Percentiles rank a stretch among this genome's conserved stretches.
Conservation (phyloP, 2,113 vertebrate genomes). For the Perca schrenkii region DNA sequence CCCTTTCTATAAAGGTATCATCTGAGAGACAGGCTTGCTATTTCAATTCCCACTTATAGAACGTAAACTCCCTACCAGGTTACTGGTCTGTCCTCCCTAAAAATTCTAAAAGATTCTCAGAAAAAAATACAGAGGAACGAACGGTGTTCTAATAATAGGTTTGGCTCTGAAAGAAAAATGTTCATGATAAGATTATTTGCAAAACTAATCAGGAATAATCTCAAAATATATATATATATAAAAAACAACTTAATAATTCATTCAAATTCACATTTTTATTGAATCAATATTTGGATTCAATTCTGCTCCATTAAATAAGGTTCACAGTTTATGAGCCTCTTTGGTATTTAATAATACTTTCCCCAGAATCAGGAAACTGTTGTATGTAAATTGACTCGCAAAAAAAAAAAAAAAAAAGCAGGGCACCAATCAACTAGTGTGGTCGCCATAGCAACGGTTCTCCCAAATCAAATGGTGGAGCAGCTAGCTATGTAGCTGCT, state of each 20-base stretch:
- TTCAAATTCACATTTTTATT: slow-evolving; percentile 5
- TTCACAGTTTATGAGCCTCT: not conserved
- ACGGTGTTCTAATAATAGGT: not conserved
- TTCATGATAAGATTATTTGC: not conserved
- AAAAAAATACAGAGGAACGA: not conserved
- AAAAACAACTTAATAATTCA: too few species aligned
- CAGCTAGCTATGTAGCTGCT: slow-evolving; percentile 50
- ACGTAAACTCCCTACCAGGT: too few species aligned
- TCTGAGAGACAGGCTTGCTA: too few species aligned
- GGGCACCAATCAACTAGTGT: slow-evolving; percentile 47
- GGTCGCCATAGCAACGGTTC: slow-evolving; percentile 64
- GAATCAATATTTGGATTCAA: slow-evolving; percentile 1
- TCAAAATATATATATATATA: not conserved
- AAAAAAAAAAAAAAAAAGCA: slow-evolving; percentile 46
- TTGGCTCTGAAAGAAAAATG: not conserved
- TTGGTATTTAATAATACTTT: slow-evolving; percentile 23
- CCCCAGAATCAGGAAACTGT: slow-evolving; percentile 18
- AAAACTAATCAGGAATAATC: not conserved
- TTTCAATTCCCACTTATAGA: too few species aligned
- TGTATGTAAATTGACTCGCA: slow-evolving; percentile 36
- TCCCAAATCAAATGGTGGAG: slow-evolving; percentile 59
- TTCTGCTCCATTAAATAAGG: not conserved
- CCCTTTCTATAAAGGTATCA: too few species aligned
- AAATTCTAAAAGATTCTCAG: too few species aligned
- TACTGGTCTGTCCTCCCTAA: too few species aligned